A percentile compares a stretch with the other conserved stretches of the same genome.
Conservation (phyloP, 1,140 invertebrate species). For the Zelostemma sp. region DNA sequence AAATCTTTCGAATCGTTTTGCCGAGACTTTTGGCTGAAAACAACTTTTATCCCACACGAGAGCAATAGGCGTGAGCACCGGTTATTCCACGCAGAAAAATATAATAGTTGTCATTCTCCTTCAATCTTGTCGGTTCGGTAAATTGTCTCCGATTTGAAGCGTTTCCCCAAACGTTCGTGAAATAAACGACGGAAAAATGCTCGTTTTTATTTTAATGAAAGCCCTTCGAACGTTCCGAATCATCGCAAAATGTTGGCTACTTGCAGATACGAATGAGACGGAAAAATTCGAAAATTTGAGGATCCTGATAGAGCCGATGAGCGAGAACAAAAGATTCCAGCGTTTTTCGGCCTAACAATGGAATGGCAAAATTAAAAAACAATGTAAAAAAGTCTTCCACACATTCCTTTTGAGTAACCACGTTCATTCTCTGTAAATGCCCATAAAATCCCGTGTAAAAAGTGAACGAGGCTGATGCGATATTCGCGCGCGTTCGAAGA, state of each 20-base stretch:
- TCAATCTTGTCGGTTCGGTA: constrained; percentile 5
- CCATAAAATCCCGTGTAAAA: neutral
- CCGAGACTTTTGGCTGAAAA: constrained; percentile 19
- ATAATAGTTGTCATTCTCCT: constrained; percentile 14
- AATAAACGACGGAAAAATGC: too few relatives aligned
- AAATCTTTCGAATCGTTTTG: constrained; percentile 31
- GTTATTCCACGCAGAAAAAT: constrained; percentile 15
- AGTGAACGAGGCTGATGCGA: neutral
- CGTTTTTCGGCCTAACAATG: neutral
- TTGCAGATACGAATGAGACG: too few relatives aligned
- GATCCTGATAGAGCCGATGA: neutral
- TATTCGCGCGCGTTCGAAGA: neutral
- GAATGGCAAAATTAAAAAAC: neutral
- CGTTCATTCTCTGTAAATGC: neutral
- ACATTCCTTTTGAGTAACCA: neutral
- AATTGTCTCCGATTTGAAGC: constrained; percentile 10
- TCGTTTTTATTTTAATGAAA: too few relatives aligned
- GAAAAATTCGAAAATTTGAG: neutral
- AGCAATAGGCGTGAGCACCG: constrained; percentile 7
- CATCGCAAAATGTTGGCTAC: too few relatives aligned
- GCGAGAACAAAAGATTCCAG: neutral
- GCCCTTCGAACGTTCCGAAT: too few relatives aligned
- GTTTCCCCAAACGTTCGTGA: too few relatives aligned
- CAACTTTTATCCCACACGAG: constrained; percentile 25
- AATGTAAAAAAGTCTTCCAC: neutral